A percentile compares a stretch with the other conserved stretches of the same genome.
phyloP scores from a whole-genome alignment of 2,113 vertebrate genomes.

The Sigmodon hispidus region DNA sequence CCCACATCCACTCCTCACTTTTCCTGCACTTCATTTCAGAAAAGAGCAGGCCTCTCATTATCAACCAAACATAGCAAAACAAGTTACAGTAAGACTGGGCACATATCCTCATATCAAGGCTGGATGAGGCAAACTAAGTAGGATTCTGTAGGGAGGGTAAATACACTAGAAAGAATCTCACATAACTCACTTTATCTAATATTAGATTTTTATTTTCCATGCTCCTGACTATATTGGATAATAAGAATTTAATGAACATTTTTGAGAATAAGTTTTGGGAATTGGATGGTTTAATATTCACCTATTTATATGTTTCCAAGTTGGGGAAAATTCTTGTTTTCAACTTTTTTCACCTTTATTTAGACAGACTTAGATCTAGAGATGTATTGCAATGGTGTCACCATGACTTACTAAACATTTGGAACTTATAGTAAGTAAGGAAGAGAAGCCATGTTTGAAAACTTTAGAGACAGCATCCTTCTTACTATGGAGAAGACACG shows the following conservation, averaged over 20 bases:
- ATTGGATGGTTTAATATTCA: background rate
- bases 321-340: background rate
- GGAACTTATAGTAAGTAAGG: background rate
- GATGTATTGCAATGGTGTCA: background rate
- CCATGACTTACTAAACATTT: slow-evolving; percentile 14
- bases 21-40: background rate
- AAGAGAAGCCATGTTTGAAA: background rate
- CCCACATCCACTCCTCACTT: background rate
- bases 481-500: background rate
- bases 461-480: background rate
- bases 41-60: background rate
- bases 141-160: too few relatives aligned
- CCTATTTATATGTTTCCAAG: background rate
- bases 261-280: background rate
- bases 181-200: background rate
- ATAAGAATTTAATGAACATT: background rate
- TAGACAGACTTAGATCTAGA: background rate
- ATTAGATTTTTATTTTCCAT: background rate
- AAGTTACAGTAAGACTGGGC: background rate
- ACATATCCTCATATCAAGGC: background rate
- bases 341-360: background rate
- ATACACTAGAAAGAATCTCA: background rate
- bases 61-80: background rate
- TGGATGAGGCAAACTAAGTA: background rate
- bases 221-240: background rate